A percentile compares a stretch with the other conserved stretches of the same genome.
These are phyloP conservation scores for Pherbina coryleti DNA, from an alignment of 2,888 invertebrate genomes.

Conservation along the genomic window DNA sequence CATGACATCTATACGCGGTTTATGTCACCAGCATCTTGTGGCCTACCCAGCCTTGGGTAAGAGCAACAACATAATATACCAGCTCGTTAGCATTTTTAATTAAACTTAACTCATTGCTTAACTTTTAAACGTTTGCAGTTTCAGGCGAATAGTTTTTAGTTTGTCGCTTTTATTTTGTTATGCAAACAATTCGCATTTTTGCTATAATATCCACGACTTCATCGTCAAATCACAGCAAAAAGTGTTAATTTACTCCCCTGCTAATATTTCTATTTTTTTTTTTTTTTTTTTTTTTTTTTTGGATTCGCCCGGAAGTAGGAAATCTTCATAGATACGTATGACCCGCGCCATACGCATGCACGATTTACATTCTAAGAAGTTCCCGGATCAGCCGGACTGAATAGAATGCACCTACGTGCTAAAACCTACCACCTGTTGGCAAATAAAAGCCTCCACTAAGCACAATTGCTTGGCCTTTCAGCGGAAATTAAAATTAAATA, in stretches of 20 bases:
- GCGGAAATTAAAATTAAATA: too few relatives aligned
- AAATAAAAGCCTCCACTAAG: too few relatives aligned
- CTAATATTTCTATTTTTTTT: not conserved
- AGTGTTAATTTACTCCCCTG: not conserved
- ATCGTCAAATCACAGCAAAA: not conserved
- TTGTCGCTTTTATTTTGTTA: not conserved
- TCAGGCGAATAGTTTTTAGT: not conserved
- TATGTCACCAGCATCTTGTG: not conserved
- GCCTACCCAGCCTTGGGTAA: not conserved
- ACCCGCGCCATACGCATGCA: too few relatives aligned
- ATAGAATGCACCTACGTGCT: too few relatives aligned
- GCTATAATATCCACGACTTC: not conserved
- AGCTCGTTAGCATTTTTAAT: constrained; percentile 5
- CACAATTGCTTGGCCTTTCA: too few relatives aligned
- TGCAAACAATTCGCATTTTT: constrained; percentile 9
- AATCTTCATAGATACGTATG: too few relatives aligned
- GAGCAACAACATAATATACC: not conserved
- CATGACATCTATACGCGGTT: constrained; percentile 26
- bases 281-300: not conserved
- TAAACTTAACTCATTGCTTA: not conserved
- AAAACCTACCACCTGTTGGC: too few relatives aligned
- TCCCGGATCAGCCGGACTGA: too few relatives aligned
- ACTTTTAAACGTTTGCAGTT: not conserved
- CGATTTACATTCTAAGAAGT: too few relatives aligned
- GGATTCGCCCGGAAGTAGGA: too few relatives aligned